These are phyloP conservation scores for Paradoxurus hermaphroditus DNA, from an alignment of 2,113 vertebrate species.

Conservation along the genomic window DNA sequence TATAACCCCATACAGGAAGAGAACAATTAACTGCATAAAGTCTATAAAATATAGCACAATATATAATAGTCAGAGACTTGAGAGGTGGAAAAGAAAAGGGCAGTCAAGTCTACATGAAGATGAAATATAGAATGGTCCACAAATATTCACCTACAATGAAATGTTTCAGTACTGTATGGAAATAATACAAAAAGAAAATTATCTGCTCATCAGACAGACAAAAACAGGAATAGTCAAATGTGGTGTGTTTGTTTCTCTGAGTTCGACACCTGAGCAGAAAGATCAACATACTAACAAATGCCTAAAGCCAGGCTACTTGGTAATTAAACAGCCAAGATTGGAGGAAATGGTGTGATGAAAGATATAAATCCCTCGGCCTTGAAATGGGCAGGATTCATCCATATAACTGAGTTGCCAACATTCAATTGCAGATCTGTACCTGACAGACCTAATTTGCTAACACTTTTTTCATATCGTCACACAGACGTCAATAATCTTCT, in stretches of 20 bases:
- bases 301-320: background rate
- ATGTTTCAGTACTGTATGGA: background rate
- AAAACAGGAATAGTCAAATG: background rate
- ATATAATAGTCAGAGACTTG: background rate
- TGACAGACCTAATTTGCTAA: background rate
- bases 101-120: background rate
- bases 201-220: background rate
- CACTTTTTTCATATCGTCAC: background rate
- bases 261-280: background rate
- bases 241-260: background rate
- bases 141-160: background rate
- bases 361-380: background rate
- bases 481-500: background rate
- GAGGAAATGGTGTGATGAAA: background rate
- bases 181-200: background rate
- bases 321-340: background rate
- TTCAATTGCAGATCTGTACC: background rate
- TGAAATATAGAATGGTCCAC: too few species aligned
- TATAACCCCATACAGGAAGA: background rate
- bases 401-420: background rate
- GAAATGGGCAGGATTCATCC: background rate
- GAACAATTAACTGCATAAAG: background rate
- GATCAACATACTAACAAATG: background rate
- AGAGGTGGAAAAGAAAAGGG: background rate
- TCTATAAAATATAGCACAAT: background rate